These are phyloP conservation scores for Xyliphius kryptos DNA, from an alignment of 2,113 vertebrate species.

Conservation along the genomic window DNA sequence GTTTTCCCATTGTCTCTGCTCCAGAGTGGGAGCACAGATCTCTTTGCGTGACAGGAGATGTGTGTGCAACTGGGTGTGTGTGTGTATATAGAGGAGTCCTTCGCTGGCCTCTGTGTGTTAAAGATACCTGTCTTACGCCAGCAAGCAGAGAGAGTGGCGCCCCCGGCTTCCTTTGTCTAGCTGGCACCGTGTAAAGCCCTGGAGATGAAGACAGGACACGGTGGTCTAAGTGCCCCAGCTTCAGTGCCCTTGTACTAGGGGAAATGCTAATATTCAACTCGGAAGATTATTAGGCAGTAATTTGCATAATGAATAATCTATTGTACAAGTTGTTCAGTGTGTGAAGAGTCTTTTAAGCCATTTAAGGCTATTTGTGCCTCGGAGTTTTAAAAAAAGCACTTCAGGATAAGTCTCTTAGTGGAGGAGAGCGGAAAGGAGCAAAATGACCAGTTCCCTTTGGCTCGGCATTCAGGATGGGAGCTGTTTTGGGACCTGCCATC, in stretches of 20 bases:
- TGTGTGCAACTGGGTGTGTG: conserved; percentile 13
- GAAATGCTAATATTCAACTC: conserved; percentile 26
- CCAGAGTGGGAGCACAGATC: conserved; percentile 20
- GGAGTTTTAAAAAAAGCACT: too few relatives aligned
- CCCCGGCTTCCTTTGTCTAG: conserved; percentile 46
- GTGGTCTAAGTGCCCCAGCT: conserved; percentile 45
- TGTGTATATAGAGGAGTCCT: conserved; percentile 9
- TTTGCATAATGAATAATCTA: conserved; percentile 3
- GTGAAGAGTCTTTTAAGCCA: too few relatives aligned
- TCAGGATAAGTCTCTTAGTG: conserved; percentile 31
- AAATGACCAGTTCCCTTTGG: conserved; percentile 39
- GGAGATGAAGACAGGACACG: conserved; percentile 56
- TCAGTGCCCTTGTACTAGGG: conserved; percentile 11
- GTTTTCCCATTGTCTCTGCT: background rate
- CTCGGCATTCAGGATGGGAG: conserved; percentile 41
- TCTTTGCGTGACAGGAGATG: conserved; percentile 52
- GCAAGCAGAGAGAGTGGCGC: conserved; percentile 43
- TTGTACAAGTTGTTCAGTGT: too few relatives aligned
- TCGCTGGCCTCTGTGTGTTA: conserved; percentile 23
- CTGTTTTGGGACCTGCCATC: conserved; percentile 39
- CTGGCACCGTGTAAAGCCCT: conserved; percentile 52
- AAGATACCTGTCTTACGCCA: conserved; percentile 30
- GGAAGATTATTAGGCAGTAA: background rate
- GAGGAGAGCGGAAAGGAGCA: conserved; percentile 31
- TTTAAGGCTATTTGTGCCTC: too few relatives aligned